Percentiles rank a stretch among this genome's conserved stretches.
Evolutionary conservation across 2,797 vertebrate species (phyloP).

Genomic region (Aotus griseimembra): DNA sequence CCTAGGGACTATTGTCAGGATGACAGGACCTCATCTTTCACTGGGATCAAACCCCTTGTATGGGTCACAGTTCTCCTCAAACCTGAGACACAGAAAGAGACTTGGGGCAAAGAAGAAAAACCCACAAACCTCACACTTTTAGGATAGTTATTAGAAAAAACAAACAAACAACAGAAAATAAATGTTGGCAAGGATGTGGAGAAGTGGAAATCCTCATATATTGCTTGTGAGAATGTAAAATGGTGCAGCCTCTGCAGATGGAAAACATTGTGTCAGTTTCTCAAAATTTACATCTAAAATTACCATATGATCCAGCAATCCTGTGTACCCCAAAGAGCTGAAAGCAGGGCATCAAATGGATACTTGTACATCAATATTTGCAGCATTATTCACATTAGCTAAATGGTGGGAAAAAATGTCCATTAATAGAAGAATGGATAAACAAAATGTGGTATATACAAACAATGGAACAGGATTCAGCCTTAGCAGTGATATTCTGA

Average conservation of each 20-base stretch:
- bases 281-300: neutral
- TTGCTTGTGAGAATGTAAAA: neutral
- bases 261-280: neutral
- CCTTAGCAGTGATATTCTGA: neutral
- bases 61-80: neutral
- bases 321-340: neutral
- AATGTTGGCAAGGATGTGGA: neutral
- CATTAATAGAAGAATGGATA: neutral
- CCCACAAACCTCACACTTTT: neutral
- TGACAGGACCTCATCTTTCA: neutral
- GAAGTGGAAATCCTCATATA: neutral
- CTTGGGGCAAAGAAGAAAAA: neutral
- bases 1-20: neutral
- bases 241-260: neutral
- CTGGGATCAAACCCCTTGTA: neutral
- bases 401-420: neutral
- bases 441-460: rapidly evolving
- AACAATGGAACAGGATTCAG: neutral
- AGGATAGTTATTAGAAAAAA: neutral
- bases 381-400: neutral
- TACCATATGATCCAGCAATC: neutral
- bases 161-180: neutral
- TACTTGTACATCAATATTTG: neutral
- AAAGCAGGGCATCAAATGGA: neutral
- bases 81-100: neutral